Percentiles rank a stretch among this genome's conserved stretches.
Conservation (phyloP, 2,888 invertebrate species). For the Drosophila tanythrix region DNA sequence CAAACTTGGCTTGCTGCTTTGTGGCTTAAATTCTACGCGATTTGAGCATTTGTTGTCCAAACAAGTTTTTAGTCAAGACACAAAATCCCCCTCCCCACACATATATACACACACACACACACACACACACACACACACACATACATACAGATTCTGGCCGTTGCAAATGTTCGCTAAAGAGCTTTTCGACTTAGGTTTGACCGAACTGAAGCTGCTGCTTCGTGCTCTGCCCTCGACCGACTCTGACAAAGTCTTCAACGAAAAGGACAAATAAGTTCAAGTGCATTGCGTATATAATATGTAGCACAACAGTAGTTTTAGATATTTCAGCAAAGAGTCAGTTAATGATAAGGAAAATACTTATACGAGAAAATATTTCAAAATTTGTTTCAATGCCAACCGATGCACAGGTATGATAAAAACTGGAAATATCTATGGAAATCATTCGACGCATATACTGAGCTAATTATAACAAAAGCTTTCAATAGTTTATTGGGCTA, state of each 20-base stretch:
- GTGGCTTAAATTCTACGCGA: conserved; percentile 54
- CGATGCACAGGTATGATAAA: neutral
- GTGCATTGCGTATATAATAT: neutral
- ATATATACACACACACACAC: conserved; percentile 11
- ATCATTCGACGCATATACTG: neutral
- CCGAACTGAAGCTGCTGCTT: neutral
- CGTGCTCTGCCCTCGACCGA: neutral
- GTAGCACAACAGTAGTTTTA: neutral
- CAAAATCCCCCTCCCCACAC: conserved; percentile 10
- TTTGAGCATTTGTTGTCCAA: conserved; percentile 45
- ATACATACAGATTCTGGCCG: neutral
- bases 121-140: conserved; percentile 5
- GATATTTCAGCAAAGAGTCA: conserved; percentile 6
- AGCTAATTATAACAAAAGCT: conserved; percentile 5
- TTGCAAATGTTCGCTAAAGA: conserved; percentile 14
- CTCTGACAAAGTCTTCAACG: conserved; percentile 1
- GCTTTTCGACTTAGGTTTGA: conserved; percentile 12
- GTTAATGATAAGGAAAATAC: neutral
- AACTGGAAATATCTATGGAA: neutral
- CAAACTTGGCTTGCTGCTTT: conserved; percentile 26
- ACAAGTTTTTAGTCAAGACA: conserved; percentile 59
- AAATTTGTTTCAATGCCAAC: neutral
- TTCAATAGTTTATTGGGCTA: neutral
- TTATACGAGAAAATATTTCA: neutral
- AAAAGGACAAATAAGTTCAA: conserved; percentile 10